Conservation (phyloP, 2,113 vertebrate species). For the Zosterops japonicus region DNA sequence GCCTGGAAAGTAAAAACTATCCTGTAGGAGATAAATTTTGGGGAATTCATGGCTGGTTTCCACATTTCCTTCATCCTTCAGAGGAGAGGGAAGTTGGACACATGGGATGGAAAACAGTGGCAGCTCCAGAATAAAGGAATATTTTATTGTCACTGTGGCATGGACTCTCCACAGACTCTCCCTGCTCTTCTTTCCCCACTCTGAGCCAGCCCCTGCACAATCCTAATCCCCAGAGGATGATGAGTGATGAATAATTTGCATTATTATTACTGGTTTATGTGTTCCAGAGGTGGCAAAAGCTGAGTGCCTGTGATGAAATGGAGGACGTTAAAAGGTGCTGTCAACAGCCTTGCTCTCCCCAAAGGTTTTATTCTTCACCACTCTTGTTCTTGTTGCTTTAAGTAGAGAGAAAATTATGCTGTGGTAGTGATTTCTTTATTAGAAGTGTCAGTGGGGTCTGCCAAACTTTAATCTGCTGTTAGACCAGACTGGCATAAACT, state of each 20-base stretch:
- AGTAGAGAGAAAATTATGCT: not conserved
- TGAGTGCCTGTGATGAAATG: not conserved
- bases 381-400: constrained; percentile 12
- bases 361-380: constrained; percentile 7
- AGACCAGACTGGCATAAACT: not conserved
- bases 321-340: not conserved
- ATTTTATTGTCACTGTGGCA: not conserved
- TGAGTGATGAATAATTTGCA: not conserved
- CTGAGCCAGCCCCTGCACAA: not conserved
- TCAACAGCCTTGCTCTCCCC: not conserved
- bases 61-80: not conserved
- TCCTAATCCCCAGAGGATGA: not conserved
- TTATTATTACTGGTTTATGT: not conserved
- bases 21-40: not conserved
- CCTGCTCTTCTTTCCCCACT: not conserved
- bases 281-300: not conserved
- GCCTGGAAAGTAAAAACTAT: not conserved
- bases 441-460: constrained; percentile 23
- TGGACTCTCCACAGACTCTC: not conserved
- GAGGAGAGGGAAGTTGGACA: not conserved
- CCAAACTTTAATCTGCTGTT: constrained; percentile 46
- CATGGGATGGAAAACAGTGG: not conserved
- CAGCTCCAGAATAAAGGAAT: not conserved
- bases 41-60: not conserved
- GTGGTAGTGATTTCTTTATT: constrained; percentile 57